These are phyloP conservation scores for Montipora capitata DNA, from an alignment of 92 coral and sea anemone genomes.

Conservation along the genomic window DNA sequence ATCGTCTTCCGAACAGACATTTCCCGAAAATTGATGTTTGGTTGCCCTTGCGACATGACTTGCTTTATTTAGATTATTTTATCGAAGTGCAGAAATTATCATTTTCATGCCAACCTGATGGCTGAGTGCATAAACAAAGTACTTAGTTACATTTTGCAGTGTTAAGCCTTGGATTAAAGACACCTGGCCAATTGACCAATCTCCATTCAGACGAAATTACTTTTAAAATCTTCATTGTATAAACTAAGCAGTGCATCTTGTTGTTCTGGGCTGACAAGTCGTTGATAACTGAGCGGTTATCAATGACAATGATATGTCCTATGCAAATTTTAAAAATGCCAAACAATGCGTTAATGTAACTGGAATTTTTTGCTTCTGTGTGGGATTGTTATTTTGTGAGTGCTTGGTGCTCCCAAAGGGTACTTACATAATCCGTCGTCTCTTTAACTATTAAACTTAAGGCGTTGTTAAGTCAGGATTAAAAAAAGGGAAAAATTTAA, in stretches of 20 bases:
- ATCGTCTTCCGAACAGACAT: too few relatives aligned
- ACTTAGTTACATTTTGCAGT: too few relatives aligned
- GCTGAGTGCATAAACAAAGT: too few relatives aligned
- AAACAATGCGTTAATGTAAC: background rate
- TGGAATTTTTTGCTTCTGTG: background rate
- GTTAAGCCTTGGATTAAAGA: too few relatives aligned
- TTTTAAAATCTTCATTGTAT: background rate
- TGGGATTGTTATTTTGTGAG: background rate
- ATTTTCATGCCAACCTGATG: too few relatives aligned
- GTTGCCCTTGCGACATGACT: too few relatives aligned
- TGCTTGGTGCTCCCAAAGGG: background rate
- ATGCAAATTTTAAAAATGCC: background rate
- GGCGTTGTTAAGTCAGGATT: too few relatives aligned
- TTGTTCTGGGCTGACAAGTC: background rate
- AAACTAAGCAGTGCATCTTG: background rate
- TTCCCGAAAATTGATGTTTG: too few relatives aligned
- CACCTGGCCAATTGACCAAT: background rate
- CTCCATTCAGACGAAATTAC: background rate
- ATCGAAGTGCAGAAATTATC: too few relatives aligned
- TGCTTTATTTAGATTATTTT: too few relatives aligned
- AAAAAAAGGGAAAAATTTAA: too few relatives aligned
- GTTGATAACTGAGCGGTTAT: background rate
- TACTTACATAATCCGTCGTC: slow-evolving; percentile 9
- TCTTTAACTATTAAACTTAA: background rate
- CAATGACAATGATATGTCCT: background rate